These are phyloP conservation scores for Lacerta agilis DNA, from an alignment of 2,797 vertebrate species.

Conservation along the genomic window DNA sequence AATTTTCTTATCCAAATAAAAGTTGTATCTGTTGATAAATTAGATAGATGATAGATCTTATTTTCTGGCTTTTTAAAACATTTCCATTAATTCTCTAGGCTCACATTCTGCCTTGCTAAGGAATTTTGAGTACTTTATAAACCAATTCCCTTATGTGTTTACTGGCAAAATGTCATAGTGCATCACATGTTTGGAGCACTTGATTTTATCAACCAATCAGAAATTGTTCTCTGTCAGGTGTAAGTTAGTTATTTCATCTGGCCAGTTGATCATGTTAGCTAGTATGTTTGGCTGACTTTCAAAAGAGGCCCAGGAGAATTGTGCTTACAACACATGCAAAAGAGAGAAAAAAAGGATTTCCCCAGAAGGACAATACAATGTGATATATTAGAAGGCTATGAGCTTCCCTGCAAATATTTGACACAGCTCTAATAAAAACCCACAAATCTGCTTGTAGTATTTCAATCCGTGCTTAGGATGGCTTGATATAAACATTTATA, in stretches of 20 bases:
- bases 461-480: slow-evolving; percentile 13
- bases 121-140: neutral
- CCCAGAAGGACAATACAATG: slow-evolving; percentile 1
- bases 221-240: neutral
- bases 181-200: neutral
- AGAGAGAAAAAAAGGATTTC: slow-evolving; percentile 1
- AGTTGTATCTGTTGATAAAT: neutral
- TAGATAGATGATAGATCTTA: neutral
- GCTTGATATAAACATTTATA: slow-evolving; percentile 11
- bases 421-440: slow-evolving; percentile 25
- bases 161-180: neutral
- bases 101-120: neutral
- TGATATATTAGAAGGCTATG: neutral
- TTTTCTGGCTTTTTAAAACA: neutral
- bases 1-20: neutral
- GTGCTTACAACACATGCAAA: slow-evolving; percentile 10
- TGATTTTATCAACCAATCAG: slow-evolving; percentile 14
- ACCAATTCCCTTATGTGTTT: neutral
- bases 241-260: slow-evolving; percentile 27
- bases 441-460: slow-evolving; percentile 16
- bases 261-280: slow-evolving; percentile 19
- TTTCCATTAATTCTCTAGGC: neutral
- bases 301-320: slow-evolving; percentile 8
- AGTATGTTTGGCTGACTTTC: slow-evolving; percentile 9
- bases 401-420: slow-evolving; percentile 24